phyloP scores from a whole-genome alignment of 2,113 vertebrate genomes.

The Tragelaphus buxtoni region DNA sequence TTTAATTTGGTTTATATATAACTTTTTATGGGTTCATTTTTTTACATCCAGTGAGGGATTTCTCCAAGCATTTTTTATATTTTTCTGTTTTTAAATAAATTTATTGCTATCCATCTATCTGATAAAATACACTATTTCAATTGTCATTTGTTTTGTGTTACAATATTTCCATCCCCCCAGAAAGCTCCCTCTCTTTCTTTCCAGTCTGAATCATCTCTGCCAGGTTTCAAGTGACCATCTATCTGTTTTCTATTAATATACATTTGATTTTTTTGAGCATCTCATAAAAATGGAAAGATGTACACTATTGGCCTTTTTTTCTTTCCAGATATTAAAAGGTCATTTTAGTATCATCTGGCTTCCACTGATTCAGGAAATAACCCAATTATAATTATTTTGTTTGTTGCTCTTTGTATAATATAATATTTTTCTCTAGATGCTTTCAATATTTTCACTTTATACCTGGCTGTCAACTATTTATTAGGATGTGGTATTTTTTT shows the following conservation, averaged over 20 bases:
- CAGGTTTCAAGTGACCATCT: neutral
- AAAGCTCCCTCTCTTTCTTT: neutral
- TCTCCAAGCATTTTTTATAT: neutral
- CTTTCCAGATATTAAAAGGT: neutral
- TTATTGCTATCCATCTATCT: neutral
- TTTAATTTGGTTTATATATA: neutral
- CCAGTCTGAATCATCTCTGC: neutral
- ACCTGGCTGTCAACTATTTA: neutral
- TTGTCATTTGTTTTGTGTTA: neutral
- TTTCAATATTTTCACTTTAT: neutral
- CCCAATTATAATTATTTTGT: neutral
- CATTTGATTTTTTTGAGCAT: neutral
- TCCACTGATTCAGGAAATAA: neutral
- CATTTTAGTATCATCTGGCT: neutral
- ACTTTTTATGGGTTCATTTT: neutral
- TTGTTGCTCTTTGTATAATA: neutral
- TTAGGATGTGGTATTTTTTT: neutral
- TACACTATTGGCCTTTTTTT: neutral
- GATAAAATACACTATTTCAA: neutral
- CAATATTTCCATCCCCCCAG: neutral
- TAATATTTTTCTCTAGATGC: neutral
- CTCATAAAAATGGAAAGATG: neutral
- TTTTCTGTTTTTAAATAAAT: neutral
- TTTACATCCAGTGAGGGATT: neutral
- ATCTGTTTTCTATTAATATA: neutral